Base-by-base conservation (phyloP, 2,113 vertebrate species). In the Dascyllus trimaculatus region DNA sequence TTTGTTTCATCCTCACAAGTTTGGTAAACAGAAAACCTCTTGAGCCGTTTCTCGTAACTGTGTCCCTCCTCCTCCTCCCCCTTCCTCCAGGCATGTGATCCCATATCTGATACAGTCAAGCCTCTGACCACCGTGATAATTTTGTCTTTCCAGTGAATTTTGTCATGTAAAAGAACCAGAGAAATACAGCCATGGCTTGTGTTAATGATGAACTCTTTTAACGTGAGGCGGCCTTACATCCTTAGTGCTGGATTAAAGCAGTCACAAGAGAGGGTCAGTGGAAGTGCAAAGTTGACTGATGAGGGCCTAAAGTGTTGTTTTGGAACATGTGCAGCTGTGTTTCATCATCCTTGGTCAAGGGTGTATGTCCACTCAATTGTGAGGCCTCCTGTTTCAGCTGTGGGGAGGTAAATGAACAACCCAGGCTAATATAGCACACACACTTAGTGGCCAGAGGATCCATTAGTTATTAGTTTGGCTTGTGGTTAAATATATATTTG, bases 71-170 rank as follows among this genome's bases (percentile, higher is more conserved):
- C 57, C 48, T 2, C 52, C 26, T 19, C 46, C 56, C 43, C 25
- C 15, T 22, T 22, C 26, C 45, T 35, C 22, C 32, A 51, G 69
- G 84, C 91, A 92, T 88, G 88, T 92, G 91, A 90, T 88, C 82
- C 58, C 79, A n/a, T 82, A 79, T 91, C 81, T 89, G 73, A 85
- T 76, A 52, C 2, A 61, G 54, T 51, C 40, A 10, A 45, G 62
- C 70, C 35, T 58, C 40, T 53, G 43, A 64, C 63, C 71, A 71
- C 11, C 21, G 24, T 49, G 51, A 21, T n/a, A 0, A 17, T 65
- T 43, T 2, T 21, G 11, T 58, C n/a, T 4, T 63, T 15, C 11
- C 10, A 6, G 11, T 4, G 52, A 8, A 3, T 59, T 5, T 60
- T 53, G 1, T 18, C 51, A 24, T 60, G 18, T 32, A 7, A n/a